A percentile compares a stretch with the other conserved stretches of the same genome.
These are phyloP conservation scores for Vespertilio murinus DNA, from an alignment of 2,797 vertebrate genomes.

Conservation along the genomic window DNA sequence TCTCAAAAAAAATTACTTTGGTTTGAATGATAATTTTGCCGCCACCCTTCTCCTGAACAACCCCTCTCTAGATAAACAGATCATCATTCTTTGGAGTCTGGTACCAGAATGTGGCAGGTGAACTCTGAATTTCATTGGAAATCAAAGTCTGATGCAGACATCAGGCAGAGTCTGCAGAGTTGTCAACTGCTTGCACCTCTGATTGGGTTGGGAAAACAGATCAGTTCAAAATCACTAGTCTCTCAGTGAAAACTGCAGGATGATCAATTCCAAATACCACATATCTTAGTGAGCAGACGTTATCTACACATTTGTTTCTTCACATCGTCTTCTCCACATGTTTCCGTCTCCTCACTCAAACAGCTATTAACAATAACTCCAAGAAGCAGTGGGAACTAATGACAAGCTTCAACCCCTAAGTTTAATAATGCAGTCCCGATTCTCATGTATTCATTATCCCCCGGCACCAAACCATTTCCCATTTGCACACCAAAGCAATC, in stretches of 20 bases:
- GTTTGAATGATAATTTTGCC: not conserved
- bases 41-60: not conserved
- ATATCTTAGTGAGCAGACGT: constrained; percentile 44
- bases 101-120: not conserved
- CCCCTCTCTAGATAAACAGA: not conserved
- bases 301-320: constrained; percentile 59
- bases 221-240: constrained; percentile 54
- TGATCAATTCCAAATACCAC: constrained; percentile 25
- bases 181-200: constrained; percentile 40
- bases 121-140: constrained; percentile 30
- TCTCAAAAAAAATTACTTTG: not conserved
- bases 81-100: not conserved
- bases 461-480: constrained; percentile 72
- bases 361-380: constrained; percentile 60
- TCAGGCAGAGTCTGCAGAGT: not conserved
- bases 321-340: constrained; percentile 48
- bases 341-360: constrained; percentile 65
- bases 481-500: constrained; percentile 71
- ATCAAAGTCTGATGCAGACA: constrained; percentile 15
- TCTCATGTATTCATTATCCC: constrained; percentile 72
- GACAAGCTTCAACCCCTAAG: constrained; percentile 56
- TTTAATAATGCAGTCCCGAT: constrained; percentile 67
- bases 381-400: constrained; percentile 58
- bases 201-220: constrained; percentile 49
- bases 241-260: constrained; percentile 56